Evolutionary conservation across 1,140 invertebrate species (phyloP), one percentile per base, ranked within the genome.

Genomic region (Trachelipus rathkii): DNA sequence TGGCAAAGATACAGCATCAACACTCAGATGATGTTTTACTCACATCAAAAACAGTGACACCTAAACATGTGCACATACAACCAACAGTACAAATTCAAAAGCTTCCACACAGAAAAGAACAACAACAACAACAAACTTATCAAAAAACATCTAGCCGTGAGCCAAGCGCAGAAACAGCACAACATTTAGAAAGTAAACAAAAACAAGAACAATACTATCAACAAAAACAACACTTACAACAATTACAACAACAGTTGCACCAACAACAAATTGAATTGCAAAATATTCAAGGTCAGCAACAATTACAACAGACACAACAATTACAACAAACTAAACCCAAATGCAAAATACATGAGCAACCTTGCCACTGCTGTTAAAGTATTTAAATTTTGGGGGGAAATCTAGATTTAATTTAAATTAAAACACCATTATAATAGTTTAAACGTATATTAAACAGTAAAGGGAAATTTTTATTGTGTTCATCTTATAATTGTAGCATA

Each of bases 341-440:
- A 73, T 77, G 77, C 70, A 75, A 73, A 67, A 79, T 81, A 74
- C 80, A 79, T 72, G 78, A 81, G n/a, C 78, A 79, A 75, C 80
- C 77, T 72, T 80, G 77, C 77, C 81, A 81, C 72, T 79, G 78
- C 77, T 82, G 80, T 78, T 81, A 78, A 82, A 76, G 69, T 78
- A 77, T 15, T 60, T 2, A 19, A 2, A 60, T 15, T 60, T 60
- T 60, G 1, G 50, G 19, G 19, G 19, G 19, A 8, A 60, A 8
- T 15, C 11, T 60, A 60, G 11, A 60, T 8, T 8, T 60, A 13
- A 15, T 60, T 19, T 1, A 60, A 60, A 60, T 19, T 2, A 15
- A 19, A 13, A 60, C 19, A 13, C 19, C 50, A 60, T 15, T 15
- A 15, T 13, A 3, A 15, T 60, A 15, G 11, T 60, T 60, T 15